Evolutionary conservation across 2,888 invertebrate genomes (phyloP).

Genomic region (Orchestes rusci): DNA sequence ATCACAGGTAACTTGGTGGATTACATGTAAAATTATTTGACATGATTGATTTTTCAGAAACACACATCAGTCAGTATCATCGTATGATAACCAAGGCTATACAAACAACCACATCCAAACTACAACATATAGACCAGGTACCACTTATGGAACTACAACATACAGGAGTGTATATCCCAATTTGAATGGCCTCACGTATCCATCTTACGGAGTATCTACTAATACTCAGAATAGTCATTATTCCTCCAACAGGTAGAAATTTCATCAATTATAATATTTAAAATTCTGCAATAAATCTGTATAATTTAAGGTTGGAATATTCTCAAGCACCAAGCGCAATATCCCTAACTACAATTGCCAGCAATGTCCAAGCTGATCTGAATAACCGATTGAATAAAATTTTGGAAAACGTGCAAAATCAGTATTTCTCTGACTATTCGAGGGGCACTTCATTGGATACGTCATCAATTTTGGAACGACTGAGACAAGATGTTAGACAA

Average conservation of each 20-base stretch:
- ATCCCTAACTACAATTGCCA: slow-evolving; percentile 36
- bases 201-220: slow-evolving; percentile 4
- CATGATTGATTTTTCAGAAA: slow-evolving; percentile 8
- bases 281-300: too few relatives aligned
- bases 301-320: too few relatives aligned
- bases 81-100: too few relatives aligned
- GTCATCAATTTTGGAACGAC: slow-evolving; percentile 32
- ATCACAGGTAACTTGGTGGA: slow-evolving; percentile 16
- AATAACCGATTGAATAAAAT: slow-evolving; percentile 34
- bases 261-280: not conserved
- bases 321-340: slow-evolving; percentile 31
- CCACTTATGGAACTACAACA: slow-evolving; percentile 17
- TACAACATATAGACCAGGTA: slow-evolving; percentile 10
- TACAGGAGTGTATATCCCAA: slow-evolving; percentile 24
- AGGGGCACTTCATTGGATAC: slow-evolving; percentile 28
- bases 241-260: slow-evolving; percentile 8
- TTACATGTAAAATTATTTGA: slow-evolving; percentile 2
- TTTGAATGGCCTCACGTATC: slow-evolving; percentile 10
- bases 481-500: slow-evolving; percentile 35
- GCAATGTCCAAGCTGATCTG: slow-evolving; percentile 36
- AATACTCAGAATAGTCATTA: slow-evolving; percentile 4
- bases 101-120: slow-evolving; percentile 16
- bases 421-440: slow-evolving; percentile 30
- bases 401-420: slow-evolving; percentile 30
- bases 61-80: too few relatives aligned